Evolutionary conservation across 2,113 vertebrate genomes (phyloP).

Genomic region (Anolis sagrei): DNA sequence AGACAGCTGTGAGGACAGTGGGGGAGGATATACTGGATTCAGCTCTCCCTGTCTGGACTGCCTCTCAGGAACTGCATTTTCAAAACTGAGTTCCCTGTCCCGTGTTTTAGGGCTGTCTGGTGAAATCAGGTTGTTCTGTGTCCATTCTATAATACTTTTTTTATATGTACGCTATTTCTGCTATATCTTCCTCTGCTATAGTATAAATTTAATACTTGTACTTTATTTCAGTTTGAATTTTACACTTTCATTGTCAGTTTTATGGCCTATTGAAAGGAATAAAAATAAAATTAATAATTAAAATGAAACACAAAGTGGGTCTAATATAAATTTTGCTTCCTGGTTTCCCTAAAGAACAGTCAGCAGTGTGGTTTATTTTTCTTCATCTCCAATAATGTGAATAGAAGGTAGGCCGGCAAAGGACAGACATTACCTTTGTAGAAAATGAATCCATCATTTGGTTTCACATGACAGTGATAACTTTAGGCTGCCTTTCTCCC

Average conservation of each 20-base stretch:
- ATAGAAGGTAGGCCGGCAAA: background rate
- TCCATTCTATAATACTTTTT: background rate
- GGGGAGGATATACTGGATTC: too few species aligned
- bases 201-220: background rate
- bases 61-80: too few species aligned
- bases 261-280: too few species aligned
- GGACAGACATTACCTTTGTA: background rate
- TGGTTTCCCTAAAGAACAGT: background rate
- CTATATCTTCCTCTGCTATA: background rate
- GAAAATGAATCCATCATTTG: slow-evolving; percentile 11
- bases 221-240: background rate
- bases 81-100: too few species aligned
- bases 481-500: slow-evolving; percentile 7
- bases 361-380: background rate
- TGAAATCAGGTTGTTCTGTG: background rate
- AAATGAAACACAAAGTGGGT: background rate
- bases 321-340: background rate
- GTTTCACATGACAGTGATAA: background rate
- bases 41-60: too few species aligned
- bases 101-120: too few species aligned
- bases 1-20: too few species aligned
- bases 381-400: background rate
- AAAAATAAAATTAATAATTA: background rate
- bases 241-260: background rate
- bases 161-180: background rate